Base-by-base conservation (phyloP, 2,888 invertebrate genomes). In the Copidosoma aretas region DNA sequence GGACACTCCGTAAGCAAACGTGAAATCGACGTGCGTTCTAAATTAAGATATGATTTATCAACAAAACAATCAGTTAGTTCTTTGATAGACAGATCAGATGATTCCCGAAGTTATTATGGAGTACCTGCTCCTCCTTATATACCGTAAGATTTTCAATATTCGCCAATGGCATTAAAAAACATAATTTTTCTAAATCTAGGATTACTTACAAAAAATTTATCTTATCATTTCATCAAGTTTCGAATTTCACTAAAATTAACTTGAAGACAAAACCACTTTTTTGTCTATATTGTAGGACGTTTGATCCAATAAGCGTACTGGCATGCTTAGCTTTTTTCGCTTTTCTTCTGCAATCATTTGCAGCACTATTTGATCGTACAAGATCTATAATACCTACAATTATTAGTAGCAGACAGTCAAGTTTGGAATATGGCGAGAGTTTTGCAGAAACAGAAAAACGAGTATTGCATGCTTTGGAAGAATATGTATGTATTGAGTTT, bases 281-380 rank as follows among this genome's bases (percentile, higher is more conserved):
- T 59, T 2, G 22, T 15, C 57, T 46, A 2, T 25, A 49, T 57
- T 78, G 56, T 72, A 82, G 82, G 59, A 77, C 81, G 43, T 81
- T 84, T 65, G 84, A 84, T 73, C 83, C 84, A n/a, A 78, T 84
- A 60, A 82, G 81, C 61, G 75, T 84, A 25, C 73, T 84, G 43
- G 83, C 84, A 41, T 84, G 83, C 10, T 73, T 84, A 21, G 83
- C 84, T n/a, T 84, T 84, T 70, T 72, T 84, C 60, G 83, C 84
- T 32, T 84, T 84, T 72, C 68, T 84, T n/a, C 66, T 84, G n/a
- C 84, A 84, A 74, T 82, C 83, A 1, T 79, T 84, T 43, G 78
- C 79, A 17, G 77, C 82, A 12, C 71, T 82, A 21, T 82, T 80
- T 60, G 81, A 82, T 74, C 79, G 79, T 66, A 81, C 81, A 25